Conservation (phyloP, 2,113 vertebrate species). For the Accipiter virgatus region DNA sequence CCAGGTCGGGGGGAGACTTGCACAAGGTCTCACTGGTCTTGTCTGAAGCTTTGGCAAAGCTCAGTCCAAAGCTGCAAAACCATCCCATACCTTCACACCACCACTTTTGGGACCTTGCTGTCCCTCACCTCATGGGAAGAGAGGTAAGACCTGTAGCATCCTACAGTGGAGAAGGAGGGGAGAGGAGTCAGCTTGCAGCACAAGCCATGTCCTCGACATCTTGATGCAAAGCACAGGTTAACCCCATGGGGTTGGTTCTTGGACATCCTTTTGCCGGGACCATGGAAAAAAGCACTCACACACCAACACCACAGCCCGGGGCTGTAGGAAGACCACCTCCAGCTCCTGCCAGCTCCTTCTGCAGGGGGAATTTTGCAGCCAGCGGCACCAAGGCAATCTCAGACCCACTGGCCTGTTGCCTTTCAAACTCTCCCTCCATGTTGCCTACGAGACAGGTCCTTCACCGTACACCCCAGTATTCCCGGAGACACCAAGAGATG, state of each 20-base stretch:
- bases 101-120: fast-evolving
- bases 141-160: background rate
- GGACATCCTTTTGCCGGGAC: background rate
- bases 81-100: background rate
- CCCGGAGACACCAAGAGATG: background rate
- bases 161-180: background rate
- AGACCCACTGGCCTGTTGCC: background rate
- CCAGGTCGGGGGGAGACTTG: background rate
- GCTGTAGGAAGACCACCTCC: background rate
- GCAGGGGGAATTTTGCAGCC: background rate
- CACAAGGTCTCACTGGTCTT: background rate
- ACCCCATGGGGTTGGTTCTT: background rate
- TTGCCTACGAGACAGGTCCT: background rate
- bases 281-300: background rate
- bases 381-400: background rate
- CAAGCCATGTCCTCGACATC: background rate
- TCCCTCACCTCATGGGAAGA: background rate
- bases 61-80: background rate
- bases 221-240: background rate
- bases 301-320: background rate
- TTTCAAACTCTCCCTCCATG: background rate
- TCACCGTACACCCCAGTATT: background rate
- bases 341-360: background rate
- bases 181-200: background rate
- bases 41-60: background rate